Percentiles rank a stretch among this genome's conserved stretches.
phyloP scores from a whole-genome alignment of 2,113 vertebrate genomes.

The Pachypanchax playfairii region DNA sequence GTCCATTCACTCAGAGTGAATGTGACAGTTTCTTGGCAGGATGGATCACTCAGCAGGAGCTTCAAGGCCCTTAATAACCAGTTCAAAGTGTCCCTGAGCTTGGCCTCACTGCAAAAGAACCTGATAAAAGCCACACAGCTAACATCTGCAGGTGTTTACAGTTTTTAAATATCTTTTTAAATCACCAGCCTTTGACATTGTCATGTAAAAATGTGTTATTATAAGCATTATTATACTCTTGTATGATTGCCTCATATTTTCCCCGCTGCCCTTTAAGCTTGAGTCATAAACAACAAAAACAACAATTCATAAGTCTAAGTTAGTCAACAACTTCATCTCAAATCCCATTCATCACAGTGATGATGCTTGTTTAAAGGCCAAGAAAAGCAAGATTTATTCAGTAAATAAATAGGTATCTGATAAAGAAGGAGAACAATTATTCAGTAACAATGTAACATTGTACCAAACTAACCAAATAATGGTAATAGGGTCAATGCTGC shows the following conservation, averaged over 20 bases:
- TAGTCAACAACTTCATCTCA: neutral
- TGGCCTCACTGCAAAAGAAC: conserved; percentile 39
- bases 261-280: neutral
- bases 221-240: neutral
- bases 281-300: neutral
- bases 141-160: conserved; percentile 25
- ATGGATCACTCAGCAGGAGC: conserved; percentile 30
- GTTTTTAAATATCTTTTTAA: conserved; percentile 38
- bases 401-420: too few relatives aligned
- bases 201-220: conserved; percentile 15
- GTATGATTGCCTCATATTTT: conserved; percentile 19
- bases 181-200: conserved; percentile 9
- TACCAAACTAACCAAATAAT: too few relatives aligned
- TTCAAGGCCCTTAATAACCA: conserved; percentile 25
- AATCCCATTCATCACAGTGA: neutral
- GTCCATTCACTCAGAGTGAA: conserved; percentile 35
- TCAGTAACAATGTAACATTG: too few relatives aligned
- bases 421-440: too few relatives aligned
- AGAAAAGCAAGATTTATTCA: too few relatives aligned
- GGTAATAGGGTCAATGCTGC: too few relatives aligned
- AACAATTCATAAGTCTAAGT: neutral
- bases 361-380: too few relatives aligned
- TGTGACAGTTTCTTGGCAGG: conserved; percentile 54
- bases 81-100: conserved; percentile 46
- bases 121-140: conserved; percentile 21